Conservation (phyloP, 2,797 vertebrate genomes). For the Alca torda region DNA sequence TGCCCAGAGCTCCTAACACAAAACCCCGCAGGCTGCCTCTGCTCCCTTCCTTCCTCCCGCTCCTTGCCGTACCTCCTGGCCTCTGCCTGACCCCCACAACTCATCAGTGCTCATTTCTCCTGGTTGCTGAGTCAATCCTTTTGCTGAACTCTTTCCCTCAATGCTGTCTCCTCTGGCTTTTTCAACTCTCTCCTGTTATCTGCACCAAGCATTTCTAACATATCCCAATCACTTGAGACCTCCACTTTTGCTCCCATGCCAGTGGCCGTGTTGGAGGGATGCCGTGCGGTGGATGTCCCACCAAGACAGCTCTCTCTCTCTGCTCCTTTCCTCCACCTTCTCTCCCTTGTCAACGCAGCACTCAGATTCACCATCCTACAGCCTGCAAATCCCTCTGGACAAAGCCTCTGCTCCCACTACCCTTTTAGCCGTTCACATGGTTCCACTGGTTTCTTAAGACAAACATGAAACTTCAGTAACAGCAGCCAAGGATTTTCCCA, state of each 20-base stretch:
- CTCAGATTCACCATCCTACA: background rate
- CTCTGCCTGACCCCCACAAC: conserved; percentile 40
- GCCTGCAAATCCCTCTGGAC: background rate
- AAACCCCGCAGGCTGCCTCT: background rate
- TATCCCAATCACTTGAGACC: background rate
- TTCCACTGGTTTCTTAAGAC: background rate
- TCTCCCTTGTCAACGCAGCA: background rate
- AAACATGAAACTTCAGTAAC: background rate
- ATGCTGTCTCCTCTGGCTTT: background rate
- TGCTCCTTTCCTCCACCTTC: background rate
- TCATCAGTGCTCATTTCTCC: conserved; percentile 13
- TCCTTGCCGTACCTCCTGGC: conserved; percentile 1
- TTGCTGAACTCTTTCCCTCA: background rate
- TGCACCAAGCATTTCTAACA: background rate
- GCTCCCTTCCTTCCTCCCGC: background rate
- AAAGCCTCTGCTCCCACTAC: background rate
- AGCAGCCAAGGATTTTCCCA: background rate
- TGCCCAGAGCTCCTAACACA: background rate
- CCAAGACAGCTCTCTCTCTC: background rate
- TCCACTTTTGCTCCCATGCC: background rate
- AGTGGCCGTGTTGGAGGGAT: background rate
- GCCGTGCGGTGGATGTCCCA: background rate
- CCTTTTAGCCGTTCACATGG: background rate
- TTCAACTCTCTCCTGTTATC: background rate
- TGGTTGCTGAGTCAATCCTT: background rate